phyloP scores from a whole-genome alignment of 2,113 vertebrate genomes.

The Otis tarda region DNA sequence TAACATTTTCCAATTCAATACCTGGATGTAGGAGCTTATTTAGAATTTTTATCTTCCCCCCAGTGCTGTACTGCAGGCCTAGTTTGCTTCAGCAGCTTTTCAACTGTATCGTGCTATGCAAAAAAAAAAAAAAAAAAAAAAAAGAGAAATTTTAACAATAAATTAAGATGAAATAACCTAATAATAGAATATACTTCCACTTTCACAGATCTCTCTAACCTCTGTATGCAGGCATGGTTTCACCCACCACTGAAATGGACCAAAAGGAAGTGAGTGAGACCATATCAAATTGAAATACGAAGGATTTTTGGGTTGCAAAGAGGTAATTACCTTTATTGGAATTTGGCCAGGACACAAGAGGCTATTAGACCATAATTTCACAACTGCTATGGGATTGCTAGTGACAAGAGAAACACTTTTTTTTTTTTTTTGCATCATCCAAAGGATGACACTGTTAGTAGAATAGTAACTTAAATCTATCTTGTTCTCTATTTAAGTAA shows the following conservation, averaged over 20 bases:
- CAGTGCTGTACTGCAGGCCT: background rate
- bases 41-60: background rate
- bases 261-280: background rate
- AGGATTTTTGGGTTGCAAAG: background rate
- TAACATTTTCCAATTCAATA: background rate
- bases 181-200: background rate
- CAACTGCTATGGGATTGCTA: background rate
- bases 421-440: background rate
- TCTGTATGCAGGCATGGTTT: background rate
- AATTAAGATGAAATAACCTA: background rate
- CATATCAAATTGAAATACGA: background rate
- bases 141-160: background rate
- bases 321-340: background rate
- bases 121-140: background rate
- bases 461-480: background rate
- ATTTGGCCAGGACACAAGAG: background rate
- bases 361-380: constrained; percentile 1
- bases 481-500: constrained; percentile 15
- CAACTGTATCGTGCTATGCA: background rate
- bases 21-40: background rate
- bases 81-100: background rate
- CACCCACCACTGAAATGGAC: background rate
- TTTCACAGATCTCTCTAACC: background rate
- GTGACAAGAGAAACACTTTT: background rate
- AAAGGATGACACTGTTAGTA: background rate